phyloP scores from a whole-genome alignment of 2,113 vertebrate species.

The Carassius auratus region DNA sequence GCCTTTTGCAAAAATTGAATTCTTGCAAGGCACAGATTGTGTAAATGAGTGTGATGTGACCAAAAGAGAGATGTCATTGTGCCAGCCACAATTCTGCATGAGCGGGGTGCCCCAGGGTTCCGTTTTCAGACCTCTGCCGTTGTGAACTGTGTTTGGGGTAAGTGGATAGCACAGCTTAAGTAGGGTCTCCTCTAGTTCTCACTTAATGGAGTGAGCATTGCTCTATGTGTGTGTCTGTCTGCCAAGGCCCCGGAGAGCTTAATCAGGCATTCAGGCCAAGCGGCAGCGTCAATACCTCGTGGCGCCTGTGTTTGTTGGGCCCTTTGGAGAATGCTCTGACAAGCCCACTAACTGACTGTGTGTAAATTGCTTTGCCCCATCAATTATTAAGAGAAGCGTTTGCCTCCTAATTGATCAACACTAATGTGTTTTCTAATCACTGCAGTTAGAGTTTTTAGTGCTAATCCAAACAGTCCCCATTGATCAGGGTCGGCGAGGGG shows the following conservation, averaged over 20 bases:
- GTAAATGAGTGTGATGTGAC: slow-evolving; percentile 54
- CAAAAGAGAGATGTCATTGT: slow-evolving; percentile 39
- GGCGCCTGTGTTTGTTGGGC: slow-evolving; percentile 93
- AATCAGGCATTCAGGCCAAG: slow-evolving; percentile 94
- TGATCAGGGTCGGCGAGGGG: slow-evolving; percentile 81
- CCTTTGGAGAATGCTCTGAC: slow-evolving; percentile 86
- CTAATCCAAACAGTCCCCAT: slow-evolving; percentile 95
- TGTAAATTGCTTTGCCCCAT: slow-evolving; percentile 88
- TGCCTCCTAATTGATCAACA: slow-evolving; percentile 97
- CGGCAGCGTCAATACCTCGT: slow-evolving; percentile 88
- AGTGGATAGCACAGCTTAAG: slow-evolving; percentile 81
- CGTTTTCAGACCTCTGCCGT: slow-evolving; percentile 47
- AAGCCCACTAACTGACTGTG: slow-evolving; percentile 86
- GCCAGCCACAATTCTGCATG: slow-evolving; percentile 32
- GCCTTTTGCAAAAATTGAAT: slow-evolving; percentile 56
- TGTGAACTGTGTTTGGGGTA: slow-evolving; percentile 66
- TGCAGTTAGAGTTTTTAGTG: slow-evolving; percentile 97
- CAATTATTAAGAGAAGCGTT: slow-evolving; percentile 98
- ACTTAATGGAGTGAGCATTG: slow-evolving; percentile 84
- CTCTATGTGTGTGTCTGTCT: slow-evolving; percentile 65
- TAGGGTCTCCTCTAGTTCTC: slow-evolving; percentile 84
- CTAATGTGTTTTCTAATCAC: slow-evolving; percentile 99
- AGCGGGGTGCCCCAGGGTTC: slow-evolving; percentile 43
- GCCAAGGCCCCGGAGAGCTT: slow-evolving; percentile 88
- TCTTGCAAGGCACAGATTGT: slow-evolving; percentile 63